Evolutionary conservation across 53 echinoderm and acorn worm genomes (phyloP), one percentile per base, ranked within the genome.

Genomic region (Zoroaster sp.): DNA sequence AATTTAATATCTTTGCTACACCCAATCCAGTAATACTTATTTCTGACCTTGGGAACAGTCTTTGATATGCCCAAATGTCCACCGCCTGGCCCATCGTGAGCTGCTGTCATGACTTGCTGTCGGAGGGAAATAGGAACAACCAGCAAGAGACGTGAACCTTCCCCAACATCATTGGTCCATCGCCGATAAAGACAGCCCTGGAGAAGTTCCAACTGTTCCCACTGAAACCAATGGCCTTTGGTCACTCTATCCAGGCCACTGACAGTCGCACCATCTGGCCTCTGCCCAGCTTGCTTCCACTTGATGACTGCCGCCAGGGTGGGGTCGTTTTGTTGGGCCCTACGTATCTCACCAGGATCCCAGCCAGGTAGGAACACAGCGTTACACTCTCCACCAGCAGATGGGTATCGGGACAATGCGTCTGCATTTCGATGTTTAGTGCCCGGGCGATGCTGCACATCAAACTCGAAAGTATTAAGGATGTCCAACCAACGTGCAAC

Each of bases 1-100:
- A 45, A 45, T 14, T 46, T 82, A 39, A 82, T 82, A 23, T 83
- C 86, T 18, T 91, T 86, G 4, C 76, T 30, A 32, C 49, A 76
- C 4, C 76, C 76, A 35, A 76, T 51, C 76, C 76, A 76, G 14
- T 76, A 76, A 12, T 76, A 76, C 3, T 49, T 74, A 23, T 74
- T 76, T 36, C 49, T 46, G 43, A 76, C 76, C 17, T 49, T 76
- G 12, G 1, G 46, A 13, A 76, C 14, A 35, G 76, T 76, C 25
- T 51, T 46, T 49, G 46, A 47, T 76, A 47, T 46, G 49, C 51
- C 76, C 31, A 76, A 51, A 49, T 76, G 51, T 32, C 76, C 76
- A 76, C 76, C 51, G 10, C 47, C 49, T 33, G 32, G 76, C 5
- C 1, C 32, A 35, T 76, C 76, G 3, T 76, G 76, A 76, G 47